phyloP scores from a whole-genome alignment of 53 echinoderm and acorn worm species.

The Astropecten irregularis region DNA sequence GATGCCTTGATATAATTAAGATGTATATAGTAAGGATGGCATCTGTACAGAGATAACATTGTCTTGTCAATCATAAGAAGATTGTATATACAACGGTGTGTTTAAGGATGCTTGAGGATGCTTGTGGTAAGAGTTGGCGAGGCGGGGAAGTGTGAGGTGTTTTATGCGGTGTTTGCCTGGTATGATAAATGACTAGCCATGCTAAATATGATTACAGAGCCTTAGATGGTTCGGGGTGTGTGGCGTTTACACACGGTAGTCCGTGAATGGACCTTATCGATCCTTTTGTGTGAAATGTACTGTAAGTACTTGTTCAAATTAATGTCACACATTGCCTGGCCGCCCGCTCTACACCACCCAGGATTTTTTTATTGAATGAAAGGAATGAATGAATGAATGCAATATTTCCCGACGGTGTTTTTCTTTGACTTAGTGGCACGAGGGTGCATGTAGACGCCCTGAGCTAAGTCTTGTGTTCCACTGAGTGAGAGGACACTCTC shows the following conservation, averaged over 20 bases:
- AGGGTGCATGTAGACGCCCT: not conserved
- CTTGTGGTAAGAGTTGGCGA: not conserved
- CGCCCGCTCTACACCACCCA: not conserved
- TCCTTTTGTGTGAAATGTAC: slow-evolving; percentile 52
- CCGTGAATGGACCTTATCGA: slow-evolving; percentile 47
- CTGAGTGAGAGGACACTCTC: slow-evolving; percentile 27
- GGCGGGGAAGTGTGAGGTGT: not conserved
- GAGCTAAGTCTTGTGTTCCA: slow-evolving; percentile 2
- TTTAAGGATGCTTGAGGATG: not conserved
- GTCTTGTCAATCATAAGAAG: not conserved
- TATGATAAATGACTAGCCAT: slow-evolving; percentile 32
- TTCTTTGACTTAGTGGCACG: not conserved
- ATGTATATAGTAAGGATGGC: too few relatives aligned
- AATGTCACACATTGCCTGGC: slow-evolving; percentile 53
- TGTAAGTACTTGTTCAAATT: slow-evolving; percentile 64
- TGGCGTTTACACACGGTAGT: slow-evolving; percentile 45
- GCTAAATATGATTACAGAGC: slow-evolving; percentile 35
- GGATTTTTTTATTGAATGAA: too few relatives aligned
- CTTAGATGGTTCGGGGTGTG: slow-evolving; percentile 24
- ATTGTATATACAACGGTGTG: not conserved
- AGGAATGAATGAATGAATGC: slow-evolving; percentile 48
- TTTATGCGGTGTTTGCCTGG: slow-evolving; percentile 7
- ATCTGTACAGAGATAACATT: not conserved
- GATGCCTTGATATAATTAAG: too few relatives aligned
- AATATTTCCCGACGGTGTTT: slow-evolving; percentile 15